Evolutionary conservation across 2,797 vertebrate genomes (phyloP).

Genomic region (Pangasius sanitwongsei): DNA sequence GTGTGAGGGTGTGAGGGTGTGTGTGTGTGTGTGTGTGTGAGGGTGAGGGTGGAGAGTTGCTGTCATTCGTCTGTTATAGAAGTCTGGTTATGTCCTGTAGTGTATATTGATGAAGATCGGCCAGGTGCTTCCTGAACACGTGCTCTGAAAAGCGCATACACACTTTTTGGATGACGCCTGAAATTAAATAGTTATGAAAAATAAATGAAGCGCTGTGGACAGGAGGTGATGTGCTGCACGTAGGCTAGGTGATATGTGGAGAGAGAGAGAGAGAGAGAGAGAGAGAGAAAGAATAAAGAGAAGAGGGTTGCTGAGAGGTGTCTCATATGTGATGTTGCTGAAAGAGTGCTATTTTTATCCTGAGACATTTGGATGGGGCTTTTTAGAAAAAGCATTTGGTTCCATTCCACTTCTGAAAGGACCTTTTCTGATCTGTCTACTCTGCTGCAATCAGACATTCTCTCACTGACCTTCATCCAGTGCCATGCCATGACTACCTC

Average conservation of each 20-base stretch:
- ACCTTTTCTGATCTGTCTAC: neutral
- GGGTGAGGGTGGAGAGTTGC: neutral
- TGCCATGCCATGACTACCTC: neutral
- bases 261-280: neutral
- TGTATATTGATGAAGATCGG: neutral
- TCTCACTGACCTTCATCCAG: conserved; percentile 31
- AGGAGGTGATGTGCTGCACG: conserved; percentile 8
- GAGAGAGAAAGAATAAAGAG: conserved; percentile 10
- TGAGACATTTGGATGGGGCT: neutral
- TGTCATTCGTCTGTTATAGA: neutral
- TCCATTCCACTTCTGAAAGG: conserved; percentile 5
- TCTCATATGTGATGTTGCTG: conserved; percentile 45
- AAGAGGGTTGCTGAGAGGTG: conserved; percentile 26
- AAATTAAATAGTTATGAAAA: conserved; percentile 34
- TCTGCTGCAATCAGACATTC: conserved; percentile 3
- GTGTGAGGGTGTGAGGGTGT: neutral
- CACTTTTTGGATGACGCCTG: conserved; percentile 22
- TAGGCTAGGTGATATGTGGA: neutral
- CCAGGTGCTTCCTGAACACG: conserved; percentile 30
- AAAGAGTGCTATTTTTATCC: conserved; percentile 50
- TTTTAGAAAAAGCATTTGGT: neutral
- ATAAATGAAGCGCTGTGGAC: conserved; percentile 37
- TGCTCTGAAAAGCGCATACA: neutral
- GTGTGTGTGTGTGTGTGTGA: neutral
- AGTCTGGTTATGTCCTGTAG: neutral